Percentiles rank a stretch among this genome's conserved stretches.
Evolutionary conservation across 2,797 vertebrate genomes (phyloP).

Genomic region (Carduelis carduelis): DNA sequence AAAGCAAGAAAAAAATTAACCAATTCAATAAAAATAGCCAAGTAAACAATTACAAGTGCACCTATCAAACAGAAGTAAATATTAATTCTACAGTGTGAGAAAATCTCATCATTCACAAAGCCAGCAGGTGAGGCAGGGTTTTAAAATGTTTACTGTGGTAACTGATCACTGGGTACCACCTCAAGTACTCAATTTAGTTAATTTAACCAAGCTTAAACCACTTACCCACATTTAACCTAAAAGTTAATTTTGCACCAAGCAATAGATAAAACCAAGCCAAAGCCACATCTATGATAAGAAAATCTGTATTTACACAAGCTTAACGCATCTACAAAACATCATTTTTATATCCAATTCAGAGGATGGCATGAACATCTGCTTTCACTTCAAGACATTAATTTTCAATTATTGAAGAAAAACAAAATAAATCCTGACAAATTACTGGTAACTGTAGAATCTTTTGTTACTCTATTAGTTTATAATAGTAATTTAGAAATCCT

Average conservation of each 20-base stretch:
- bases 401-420: slow-evolving; percentile 85
- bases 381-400: slow-evolving; percentile 85
- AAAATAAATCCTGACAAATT: slow-evolving; percentile 83
- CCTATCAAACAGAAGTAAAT: background rate
- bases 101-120: background rate
- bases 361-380: slow-evolving; percentile 81
- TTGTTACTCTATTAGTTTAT: slow-evolving; percentile 72
- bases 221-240: background rate
- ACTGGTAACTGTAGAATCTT: slow-evolving; percentile 74
- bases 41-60: background rate
- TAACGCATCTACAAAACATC: slow-evolving; percentile 67
- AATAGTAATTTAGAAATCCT: slow-evolving; percentile 72
- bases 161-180: background rate
- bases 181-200: background rate
- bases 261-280: slow-evolving; percentile 32
- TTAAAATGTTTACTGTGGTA: background rate
- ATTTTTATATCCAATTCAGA: slow-evolving; percentile 76
- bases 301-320: slow-evolving; percentile 49
- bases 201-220: slow-evolving; percentile 25
- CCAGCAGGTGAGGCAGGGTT: background rate
- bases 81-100: background rate
- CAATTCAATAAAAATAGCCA: background rate
- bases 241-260: slow-evolving; percentile 33
- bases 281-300: slow-evolving; percentile 38
- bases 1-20: background rate